phyloP scores from a whole-genome alignment of 2,113 vertebrate species.

The Clarias batrachus region DNA sequence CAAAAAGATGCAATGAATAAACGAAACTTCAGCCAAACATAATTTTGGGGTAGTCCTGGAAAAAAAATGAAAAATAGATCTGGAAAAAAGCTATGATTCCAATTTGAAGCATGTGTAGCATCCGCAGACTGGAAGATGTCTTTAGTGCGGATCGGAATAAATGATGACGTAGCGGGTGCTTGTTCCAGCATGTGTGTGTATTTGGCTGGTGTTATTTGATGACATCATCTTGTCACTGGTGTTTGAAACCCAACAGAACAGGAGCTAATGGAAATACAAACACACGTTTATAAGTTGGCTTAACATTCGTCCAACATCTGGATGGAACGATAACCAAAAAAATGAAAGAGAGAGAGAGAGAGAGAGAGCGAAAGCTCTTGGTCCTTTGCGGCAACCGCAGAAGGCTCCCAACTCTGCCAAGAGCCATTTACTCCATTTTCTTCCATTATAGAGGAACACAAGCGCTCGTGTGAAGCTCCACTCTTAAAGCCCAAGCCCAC shows the following conservation, averaged over 20 bases:
- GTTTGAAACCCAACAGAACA: neutral
- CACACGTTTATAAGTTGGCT: neutral
- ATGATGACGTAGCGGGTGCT: neutral
- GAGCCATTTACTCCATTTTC: neutral
- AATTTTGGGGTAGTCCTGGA: neutral
- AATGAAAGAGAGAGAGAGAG: neutral
- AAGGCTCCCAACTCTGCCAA: neutral
- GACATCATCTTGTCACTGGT: neutral
- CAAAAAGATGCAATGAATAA: constrained; percentile 15
- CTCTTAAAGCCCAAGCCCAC: neutral
- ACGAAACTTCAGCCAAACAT: neutral
- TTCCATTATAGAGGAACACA: constrained; percentile 10
- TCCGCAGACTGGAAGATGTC: constrained; percentile 3
- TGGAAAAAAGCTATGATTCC: neutral
- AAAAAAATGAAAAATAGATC: neutral
- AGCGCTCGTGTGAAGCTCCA: neutral
- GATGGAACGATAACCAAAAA: too few relatives aligned
- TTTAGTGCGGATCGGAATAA: constrained; percentile 8
- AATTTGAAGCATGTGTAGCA: constrained; percentile 13
- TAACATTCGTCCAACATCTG: neutral
- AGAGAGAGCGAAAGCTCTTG: neutral
- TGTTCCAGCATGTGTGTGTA: neutral
- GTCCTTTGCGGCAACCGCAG: constrained; percentile 1
- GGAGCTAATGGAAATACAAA: neutral
- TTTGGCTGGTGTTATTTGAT: neutral